Conservation (phyloP, 2,113 vertebrate genomes). For the Ardeotis arabs region DNA sequence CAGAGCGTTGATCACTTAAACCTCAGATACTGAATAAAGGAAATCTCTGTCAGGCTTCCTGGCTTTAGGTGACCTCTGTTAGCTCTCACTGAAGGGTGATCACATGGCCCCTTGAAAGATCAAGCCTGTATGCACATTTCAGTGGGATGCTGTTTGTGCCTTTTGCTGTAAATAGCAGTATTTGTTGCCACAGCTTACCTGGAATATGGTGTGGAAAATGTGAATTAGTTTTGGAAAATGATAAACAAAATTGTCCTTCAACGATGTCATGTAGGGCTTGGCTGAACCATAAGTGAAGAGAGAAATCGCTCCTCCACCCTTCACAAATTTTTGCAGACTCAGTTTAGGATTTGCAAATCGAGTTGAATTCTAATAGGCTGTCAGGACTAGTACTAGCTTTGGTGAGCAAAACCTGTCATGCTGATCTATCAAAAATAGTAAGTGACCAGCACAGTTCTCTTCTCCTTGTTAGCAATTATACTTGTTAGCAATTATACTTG, state of each 20-base stretch:
- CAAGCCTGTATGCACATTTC: background rate
- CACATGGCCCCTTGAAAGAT: background rate
- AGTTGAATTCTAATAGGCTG: background rate
- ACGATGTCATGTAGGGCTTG: background rate
- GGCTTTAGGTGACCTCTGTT: background rate
- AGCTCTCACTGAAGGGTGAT: background rate
- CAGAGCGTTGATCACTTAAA: background rate
- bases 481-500: background rate
- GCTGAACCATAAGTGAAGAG: background rate
- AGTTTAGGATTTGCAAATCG: background rate
- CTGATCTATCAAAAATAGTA: background rate
- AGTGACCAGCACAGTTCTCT: background rate
- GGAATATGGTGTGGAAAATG: background rate
- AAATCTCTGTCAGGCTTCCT: constrained; percentile 3
- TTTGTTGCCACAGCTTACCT: background rate
- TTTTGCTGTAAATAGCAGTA: background rate
- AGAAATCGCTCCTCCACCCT: background rate
- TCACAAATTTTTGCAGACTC: background rate
- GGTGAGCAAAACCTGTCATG: background rate
- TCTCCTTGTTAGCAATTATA: background rate
- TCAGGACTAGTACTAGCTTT: background rate
- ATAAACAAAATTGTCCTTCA: background rate
- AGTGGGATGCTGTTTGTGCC: background rate
- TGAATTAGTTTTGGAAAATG: background rate
- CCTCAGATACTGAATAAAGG: background rate